A percentile compares a stretch with the other conserved stretches of the same genome.
These are phyloP conservation scores for Oreocharis arfaki DNA, from an alignment of 2,113 vertebrate species.

Conservation along the genomic window DNA sequence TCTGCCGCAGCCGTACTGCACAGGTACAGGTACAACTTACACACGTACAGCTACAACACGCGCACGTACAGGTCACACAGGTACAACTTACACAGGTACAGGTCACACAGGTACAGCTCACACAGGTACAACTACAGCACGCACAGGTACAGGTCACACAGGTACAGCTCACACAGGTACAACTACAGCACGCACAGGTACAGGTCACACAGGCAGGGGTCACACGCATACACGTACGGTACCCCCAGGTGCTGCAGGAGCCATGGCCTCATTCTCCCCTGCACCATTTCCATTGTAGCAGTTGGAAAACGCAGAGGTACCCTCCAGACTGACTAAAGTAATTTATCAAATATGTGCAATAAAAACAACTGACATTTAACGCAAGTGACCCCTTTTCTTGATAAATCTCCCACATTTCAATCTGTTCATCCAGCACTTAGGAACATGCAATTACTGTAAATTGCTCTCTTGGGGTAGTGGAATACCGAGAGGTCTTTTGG, in stretches of 20 bases:
- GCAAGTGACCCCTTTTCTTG: background rate
- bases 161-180: background rate
- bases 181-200: background rate
- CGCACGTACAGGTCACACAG: no score
- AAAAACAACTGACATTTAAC: background rate
- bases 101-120: background rate
- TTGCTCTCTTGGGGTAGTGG: background rate
- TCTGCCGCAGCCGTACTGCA: background rate
- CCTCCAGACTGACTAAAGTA: background rate
- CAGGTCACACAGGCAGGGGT: no score
- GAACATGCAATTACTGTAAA: rapidly evolving
- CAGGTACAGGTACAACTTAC: background rate
- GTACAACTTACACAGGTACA: no score
- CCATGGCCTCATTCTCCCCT: background rate
- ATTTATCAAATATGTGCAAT: background rate
- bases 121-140: background rate
- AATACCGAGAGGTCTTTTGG: background rate
- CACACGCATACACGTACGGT: no score
- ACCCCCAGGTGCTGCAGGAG: no score
- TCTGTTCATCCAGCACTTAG: background rate
- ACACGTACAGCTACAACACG: no score
- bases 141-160: no score
- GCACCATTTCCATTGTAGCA: rapidly evolving
- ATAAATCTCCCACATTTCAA: background rate
- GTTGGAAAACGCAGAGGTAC: background rate